phyloP scores from a whole-genome alignment of 2,888 invertebrate genomes.

The Apotomis betuletana region DNA sequence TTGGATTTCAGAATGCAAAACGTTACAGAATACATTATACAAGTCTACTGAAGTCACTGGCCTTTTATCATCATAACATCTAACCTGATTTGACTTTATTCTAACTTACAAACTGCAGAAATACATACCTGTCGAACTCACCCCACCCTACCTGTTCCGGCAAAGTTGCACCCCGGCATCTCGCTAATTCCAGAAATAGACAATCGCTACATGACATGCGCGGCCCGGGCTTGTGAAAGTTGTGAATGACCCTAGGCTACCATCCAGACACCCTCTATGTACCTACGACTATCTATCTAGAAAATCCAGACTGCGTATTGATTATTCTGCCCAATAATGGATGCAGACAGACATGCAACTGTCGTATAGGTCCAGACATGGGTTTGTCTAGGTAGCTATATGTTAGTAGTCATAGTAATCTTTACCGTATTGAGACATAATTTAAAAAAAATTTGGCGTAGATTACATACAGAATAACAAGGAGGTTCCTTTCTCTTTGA shows the following conservation, averaged over 20 bases:
- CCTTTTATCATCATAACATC: neutral
- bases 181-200: conserved; percentile 30
- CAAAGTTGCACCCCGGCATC: conserved; percentile 6
- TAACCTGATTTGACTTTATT: neutral
- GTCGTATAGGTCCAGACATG: neutral
- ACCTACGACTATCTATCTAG: conserved; percentile 21
- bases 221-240: conserved; percentile 20
- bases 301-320: conserved; percentile 31
- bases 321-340: conserved; percentile 14
- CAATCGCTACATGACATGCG: conserved; percentile 33
- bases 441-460: too few species aligned
- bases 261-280: conserved; percentile 25
- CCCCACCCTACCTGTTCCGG: neutral
- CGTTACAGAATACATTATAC: too few species aligned
- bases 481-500: too few species aligned
- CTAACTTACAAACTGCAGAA: neutral
- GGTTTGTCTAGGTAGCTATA: neutral
- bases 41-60: too few species aligned
- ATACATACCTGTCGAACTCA: neutral
- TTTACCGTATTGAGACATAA: too few species aligned
- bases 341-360: neutral
- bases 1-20: too few species aligned
- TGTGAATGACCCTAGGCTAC: conserved; percentile 18
- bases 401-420: too few species aligned
- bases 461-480: too few species aligned